Percentiles rank a stretch among this genome's conserved stretches.
These are phyloP conservation scores for Rotaria macrura DNA, from an alignment of 2,888 invertebrate genomes.

Conservation along the genomic window DNA sequence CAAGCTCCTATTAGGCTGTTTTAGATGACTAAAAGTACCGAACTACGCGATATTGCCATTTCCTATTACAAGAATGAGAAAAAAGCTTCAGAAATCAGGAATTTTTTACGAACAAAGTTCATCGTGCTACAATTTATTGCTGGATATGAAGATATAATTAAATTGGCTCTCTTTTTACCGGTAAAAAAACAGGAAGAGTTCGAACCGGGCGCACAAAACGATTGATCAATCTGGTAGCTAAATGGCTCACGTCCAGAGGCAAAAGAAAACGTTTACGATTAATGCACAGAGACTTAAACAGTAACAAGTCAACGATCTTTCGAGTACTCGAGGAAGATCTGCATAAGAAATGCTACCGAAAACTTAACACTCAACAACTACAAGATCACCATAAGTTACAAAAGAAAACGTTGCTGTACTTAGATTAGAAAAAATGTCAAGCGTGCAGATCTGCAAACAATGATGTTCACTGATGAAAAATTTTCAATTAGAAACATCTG, in stretches of 20 bases:
- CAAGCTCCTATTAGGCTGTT: background rate
- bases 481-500: background rate
- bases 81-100: background rate
- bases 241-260: background rate
- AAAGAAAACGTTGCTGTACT: too few relatives aligned
- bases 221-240: background rate
- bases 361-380: background rate
- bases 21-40: background rate
- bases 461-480: too few relatives aligned
- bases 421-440: too few relatives aligned
- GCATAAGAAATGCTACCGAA: background rate
- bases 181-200: background rate
- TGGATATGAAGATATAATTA: background rate
- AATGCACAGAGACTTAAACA: background rate
- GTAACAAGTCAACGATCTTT: background rate
- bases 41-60: background rate
- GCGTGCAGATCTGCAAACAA: too few relatives aligned
- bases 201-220: background rate
- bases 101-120: background rate
- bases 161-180: background rate
- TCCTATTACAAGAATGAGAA: background rate
- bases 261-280: background rate
- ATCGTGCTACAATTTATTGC: background rate
- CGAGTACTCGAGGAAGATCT: background rate
- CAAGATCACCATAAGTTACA: too few relatives aligned